Percentiles rank a stretch among this genome's conserved stretches.
These are phyloP conservation scores for Campopleginae sp. DNA, from an alignment of 2,888 invertebrate species.

Conservation along the genomic window DNA sequence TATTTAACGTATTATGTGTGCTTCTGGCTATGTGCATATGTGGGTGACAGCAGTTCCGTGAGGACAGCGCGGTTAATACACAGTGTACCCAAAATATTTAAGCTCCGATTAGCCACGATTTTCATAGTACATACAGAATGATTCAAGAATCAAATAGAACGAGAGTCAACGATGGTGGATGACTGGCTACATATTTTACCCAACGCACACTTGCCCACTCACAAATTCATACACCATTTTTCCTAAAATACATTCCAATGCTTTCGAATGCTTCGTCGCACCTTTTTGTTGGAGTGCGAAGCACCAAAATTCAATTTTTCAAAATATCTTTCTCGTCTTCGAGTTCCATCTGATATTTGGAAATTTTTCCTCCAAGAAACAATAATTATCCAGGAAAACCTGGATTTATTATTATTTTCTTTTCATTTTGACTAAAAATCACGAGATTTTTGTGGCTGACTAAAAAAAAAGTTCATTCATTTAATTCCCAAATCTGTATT, in stretches of 20 bases:
- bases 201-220: slow-evolving; percentile 34
- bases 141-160: slow-evolving; percentile 83
- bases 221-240: background rate
- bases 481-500: background rate
- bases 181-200: slow-evolving; percentile 82
- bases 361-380: too few species aligned
- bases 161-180: slow-evolving; percentile 81
- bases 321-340: too few species aligned
- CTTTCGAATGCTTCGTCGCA: background rate
- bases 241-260: background rate
- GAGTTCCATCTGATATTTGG: too few species aligned
- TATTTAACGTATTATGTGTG: background rate
- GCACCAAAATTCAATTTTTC: too few species aligned
- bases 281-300: background rate
- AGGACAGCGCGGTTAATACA: slow-evolving; percentile 16
- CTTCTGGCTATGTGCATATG: slow-evolving; percentile 30
- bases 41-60: slow-evolving; percentile 23
- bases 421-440: too few species aligned
- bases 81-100: slow-evolving; percentile 82
- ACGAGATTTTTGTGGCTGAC: too few species aligned
- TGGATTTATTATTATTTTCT: too few species aligned
- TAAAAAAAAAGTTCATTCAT: too few species aligned
- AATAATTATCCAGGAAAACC: too few species aligned
- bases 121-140: slow-evolving; percentile 79
- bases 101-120: slow-evolving; percentile 81